Evolutionary conservation across 2,113 vertebrate species (phyloP).

Genomic region (Prinia subflava): DNA sequence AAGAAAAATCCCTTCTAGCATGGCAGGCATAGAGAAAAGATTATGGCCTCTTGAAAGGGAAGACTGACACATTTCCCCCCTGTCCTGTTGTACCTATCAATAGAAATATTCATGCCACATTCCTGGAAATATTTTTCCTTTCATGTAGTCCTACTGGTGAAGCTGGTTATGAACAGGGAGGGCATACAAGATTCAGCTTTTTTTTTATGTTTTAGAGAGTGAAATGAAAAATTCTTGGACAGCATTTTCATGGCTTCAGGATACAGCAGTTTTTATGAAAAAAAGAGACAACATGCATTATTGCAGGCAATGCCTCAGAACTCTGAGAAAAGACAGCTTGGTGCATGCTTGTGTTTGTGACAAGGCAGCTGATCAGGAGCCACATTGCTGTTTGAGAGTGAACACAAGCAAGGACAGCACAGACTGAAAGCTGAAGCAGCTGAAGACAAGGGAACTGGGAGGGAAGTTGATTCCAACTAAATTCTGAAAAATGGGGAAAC

Average conservation of each 20-base stretch:
- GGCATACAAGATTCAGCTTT: not conserved
- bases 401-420: not conserved
- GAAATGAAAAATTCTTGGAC: not conserved
- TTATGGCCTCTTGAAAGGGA: not conserved
- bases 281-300: not conserved
- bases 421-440: not conserved
- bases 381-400: not conserved
- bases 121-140: conserved; percentile 22
- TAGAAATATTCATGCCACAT: not conserved
- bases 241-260: not conserved
- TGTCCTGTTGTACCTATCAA: not conserved
- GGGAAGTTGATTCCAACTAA: not conserved
- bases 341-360: not conserved
- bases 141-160: not conserved
- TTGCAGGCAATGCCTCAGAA: not conserved
- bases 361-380: not conserved
- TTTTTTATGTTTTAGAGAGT: not conserved
- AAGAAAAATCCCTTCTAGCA: not conserved
- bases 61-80: not conserved
- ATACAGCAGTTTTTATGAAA: not conserved
- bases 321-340: not conserved
- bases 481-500: not conserved
- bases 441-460: not conserved
- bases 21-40: not conserved
- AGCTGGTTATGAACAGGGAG: not conserved